Evolutionary conservation across 2,797 vertebrate genomes (phyloP).

Genomic region (Gobio occitaniae): DNA sequence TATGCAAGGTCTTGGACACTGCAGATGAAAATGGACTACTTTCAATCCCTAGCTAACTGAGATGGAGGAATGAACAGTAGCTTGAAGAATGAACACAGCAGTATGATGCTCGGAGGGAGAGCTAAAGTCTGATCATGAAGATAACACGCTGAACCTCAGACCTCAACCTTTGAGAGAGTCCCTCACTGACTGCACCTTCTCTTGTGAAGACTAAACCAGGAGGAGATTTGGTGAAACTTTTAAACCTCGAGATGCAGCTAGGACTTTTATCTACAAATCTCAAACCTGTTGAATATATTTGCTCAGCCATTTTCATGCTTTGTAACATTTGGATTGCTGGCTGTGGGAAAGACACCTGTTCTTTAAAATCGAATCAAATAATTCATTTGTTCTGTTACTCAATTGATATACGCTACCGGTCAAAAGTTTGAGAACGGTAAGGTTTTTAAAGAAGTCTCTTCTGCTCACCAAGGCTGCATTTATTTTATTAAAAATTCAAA

Average conservation of each 20-base stretch:
- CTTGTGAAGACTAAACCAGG: background rate
- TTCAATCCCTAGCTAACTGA: conserved; percentile 85
- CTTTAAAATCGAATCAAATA: conserved; percentile 7
- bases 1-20: conserved; percentile 96
- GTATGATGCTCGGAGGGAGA: background rate
- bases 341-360: background rate
- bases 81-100: background rate
- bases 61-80: background rate
- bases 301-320: conserved; percentile 2
- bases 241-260: conserved; percentile 8
- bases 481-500: no score
- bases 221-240: conserved; percentile 16
- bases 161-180: conserved; percentile 31
- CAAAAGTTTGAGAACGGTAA: no score
- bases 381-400: conserved; percentile 24
- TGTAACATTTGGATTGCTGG: conserved; percentile 30
- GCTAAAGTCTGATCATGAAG: background rate
- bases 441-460: no score
- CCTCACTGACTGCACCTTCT: conserved; percentile 7
- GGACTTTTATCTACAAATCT: conserved; percentile 10
- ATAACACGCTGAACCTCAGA: conserved; percentile 20
- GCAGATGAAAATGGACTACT: conserved; percentile 95
- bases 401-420: background rate
- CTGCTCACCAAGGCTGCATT: no score
- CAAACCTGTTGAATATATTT: conserved; percentile 4